These are phyloP conservation scores for Acronicta alni DNA, from an alignment of 2,888 invertebrate species.

Conservation along the genomic window DNA sequence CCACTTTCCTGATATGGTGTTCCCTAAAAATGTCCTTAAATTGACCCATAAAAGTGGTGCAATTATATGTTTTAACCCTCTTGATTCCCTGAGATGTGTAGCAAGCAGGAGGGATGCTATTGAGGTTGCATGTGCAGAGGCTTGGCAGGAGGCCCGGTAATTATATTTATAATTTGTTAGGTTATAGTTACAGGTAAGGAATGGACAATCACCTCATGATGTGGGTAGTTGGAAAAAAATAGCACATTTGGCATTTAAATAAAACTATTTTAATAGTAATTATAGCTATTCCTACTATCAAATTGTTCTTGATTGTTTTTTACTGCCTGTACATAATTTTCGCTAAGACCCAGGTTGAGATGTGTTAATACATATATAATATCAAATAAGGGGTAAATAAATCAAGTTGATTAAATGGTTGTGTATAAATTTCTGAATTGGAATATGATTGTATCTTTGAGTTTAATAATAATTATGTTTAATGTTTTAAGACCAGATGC, in stretches of 20 bases:
- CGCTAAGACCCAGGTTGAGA: too few species aligned
- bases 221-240: too few species aligned
- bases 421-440: too few species aligned
- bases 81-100: constrained; percentile 96
- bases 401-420: too few species aligned
- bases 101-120: constrained; percentile 92
- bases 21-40: constrained; percentile 95
- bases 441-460: too few species aligned
- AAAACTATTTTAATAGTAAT: too few species aligned
- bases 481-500: constrained; percentile 91
- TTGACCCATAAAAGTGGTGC: constrained; percentile 92
- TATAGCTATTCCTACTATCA: too few species aligned
- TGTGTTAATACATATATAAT: too few species aligned
- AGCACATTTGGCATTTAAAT: neutral
- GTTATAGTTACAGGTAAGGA: neutral
- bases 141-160: constrained; percentile 97
- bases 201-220: too few species aligned
- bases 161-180: constrained; percentile 1
- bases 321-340: too few species aligned
- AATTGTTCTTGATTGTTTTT: too few species aligned
- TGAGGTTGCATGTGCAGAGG: constrained; percentile 96
- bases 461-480: constrained; percentile 8
- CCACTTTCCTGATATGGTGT: constrained; percentile 99
- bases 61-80: constrained; percentile 94
- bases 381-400: too few species aligned